Base-by-base conservation (phyloP, 2,888 invertebrate genomes). In the Acanthosepion esculentum region DNA sequence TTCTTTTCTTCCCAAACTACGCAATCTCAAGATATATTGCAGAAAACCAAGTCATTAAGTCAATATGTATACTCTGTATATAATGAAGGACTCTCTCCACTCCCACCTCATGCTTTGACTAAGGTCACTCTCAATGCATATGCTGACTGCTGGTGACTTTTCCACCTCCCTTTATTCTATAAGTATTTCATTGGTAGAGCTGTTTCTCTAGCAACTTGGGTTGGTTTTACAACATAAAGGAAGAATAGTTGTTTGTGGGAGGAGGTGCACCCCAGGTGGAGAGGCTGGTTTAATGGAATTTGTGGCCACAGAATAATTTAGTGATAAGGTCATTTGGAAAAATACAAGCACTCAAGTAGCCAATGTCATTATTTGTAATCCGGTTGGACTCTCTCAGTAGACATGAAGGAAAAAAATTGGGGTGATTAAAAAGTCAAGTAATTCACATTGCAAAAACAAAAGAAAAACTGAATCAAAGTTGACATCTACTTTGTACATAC, bases 281-380 rank as follows among this genome's bases (percentile, higher is more conserved):
- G 78, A 15, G n/a, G 78, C 78, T 78, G 78, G 78, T 78, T 78
- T 78, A 78, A 78, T 78, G 78, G 78, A 78, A 78, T 78, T 78
- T 78, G 23, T 78, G 18, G 78, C 78, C 78, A 78, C 18, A 15
- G 78, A 78, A 78, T 78, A 78, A 78, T 78, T 78, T 78, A 78
- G 78, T 78, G 78, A 78, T 78, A 78, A 78, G 78, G 78, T 78
- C 78, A 78, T 78, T 78, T 33, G n/a, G n/a, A 78, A 78, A 78
- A 78, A 78, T 78, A 33, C 78, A 78, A 78, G 78, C 78, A 8
- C 23, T 78, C n/a, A 23, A 59, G 59, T 59, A 23, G 59, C 59
- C 59, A 78, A 33, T 78, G 78, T 78, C 33, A 12, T 78, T 78
- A 33, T 5, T 2, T 78, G n/a, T n/a, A 78, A 78, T 78, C n/a